Evolutionary conservation across 2,797 vertebrate species (phyloP).

Genomic region (Tympanoctomys barrerae): DNA sequence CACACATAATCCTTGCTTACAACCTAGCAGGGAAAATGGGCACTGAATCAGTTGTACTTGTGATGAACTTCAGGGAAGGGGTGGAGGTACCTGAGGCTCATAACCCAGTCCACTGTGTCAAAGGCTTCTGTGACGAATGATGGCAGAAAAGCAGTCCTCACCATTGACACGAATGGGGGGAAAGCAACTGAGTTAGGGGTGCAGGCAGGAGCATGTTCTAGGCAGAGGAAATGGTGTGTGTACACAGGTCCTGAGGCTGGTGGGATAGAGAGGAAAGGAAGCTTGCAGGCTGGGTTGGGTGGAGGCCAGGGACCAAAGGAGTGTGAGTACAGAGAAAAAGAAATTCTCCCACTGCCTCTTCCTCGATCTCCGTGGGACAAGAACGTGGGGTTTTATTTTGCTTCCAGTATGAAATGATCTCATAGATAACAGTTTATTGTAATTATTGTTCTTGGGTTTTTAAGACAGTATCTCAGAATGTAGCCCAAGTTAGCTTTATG

Average conservation of each 20-base stretch:
- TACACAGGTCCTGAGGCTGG: background rate
- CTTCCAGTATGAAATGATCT: slow-evolving; percentile 4
- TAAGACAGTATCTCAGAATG: background rate
- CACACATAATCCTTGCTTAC: background rate
- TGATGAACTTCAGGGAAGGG: background rate
- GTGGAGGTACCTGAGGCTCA: background rate
- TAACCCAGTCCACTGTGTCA: background rate
- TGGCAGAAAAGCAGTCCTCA: background rate
- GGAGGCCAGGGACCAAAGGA: background rate
- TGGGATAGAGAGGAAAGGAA: background rate
- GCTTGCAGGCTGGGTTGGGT: background rate
- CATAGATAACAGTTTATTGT: background rate
- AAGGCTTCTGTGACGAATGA: background rate
- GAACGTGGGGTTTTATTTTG: background rate
- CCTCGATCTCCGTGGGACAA: background rate
- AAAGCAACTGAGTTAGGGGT: background rate
- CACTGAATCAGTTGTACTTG: background rate
- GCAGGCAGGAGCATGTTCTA: background rate
- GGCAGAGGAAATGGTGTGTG: background rate
- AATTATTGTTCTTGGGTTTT: background rate
- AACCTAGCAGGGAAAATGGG: background rate
- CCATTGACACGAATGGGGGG: background rate
- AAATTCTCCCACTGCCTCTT: background rate
- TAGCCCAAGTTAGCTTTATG: background rate
- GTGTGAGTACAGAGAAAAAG: background rate